Conservation (phyloP, 2,888 invertebrate species). For the Monochamus alternatus region DNA sequence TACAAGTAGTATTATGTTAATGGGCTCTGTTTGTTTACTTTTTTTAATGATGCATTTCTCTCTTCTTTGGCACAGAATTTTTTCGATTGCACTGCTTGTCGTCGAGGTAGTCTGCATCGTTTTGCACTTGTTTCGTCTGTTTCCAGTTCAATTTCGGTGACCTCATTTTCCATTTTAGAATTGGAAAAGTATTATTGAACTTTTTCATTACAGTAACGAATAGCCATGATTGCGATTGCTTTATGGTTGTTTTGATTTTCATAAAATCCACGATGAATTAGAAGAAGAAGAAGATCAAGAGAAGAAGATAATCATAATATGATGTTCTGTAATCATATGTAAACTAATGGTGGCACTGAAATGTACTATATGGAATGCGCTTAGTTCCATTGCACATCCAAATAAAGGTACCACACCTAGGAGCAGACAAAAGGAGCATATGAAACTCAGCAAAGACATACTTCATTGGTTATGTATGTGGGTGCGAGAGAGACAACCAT, state of each 20-base stretch:
- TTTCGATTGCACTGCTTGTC: slow-evolving; percentile 63
- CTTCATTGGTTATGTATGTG: too few relatives aligned
- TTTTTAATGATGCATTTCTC: slow-evolving; percentile 69
- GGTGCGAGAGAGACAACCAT: too few relatives aligned
- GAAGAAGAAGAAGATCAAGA: too few relatives aligned
- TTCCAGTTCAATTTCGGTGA: slow-evolving; percentile 23
- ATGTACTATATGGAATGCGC: too few relatives aligned
- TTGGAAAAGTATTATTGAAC: slow-evolving; percentile 21
- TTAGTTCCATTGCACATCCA: too few relatives aligned
- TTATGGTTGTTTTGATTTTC: slow-evolving; percentile 13
- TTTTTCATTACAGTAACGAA: slow-evolving; percentile 9
- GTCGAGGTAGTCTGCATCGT: slow-evolving; percentile 32
- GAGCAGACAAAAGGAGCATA: too few relatives aligned
- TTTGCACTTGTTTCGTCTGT: slow-evolving; percentile 22
- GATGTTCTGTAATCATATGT: too few relatives aligned
- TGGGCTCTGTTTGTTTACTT: slow-evolving; percentile 58
- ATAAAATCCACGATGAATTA: too few relatives aligned
- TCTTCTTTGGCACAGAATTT: slow-evolving; percentile 71
- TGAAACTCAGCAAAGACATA: too few relatives aligned
- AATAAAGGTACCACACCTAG: too few relatives aligned
- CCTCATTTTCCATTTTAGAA: slow-evolving; percentile 25
- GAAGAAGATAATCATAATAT: too few relatives aligned
- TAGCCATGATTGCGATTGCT: slow-evolving; percentile 28
- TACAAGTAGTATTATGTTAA: neutral
- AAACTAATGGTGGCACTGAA: too few relatives aligned